Base-by-base conservation (phyloP, 2,113 vertebrate genomes). In the Micromys minutus region DNA sequence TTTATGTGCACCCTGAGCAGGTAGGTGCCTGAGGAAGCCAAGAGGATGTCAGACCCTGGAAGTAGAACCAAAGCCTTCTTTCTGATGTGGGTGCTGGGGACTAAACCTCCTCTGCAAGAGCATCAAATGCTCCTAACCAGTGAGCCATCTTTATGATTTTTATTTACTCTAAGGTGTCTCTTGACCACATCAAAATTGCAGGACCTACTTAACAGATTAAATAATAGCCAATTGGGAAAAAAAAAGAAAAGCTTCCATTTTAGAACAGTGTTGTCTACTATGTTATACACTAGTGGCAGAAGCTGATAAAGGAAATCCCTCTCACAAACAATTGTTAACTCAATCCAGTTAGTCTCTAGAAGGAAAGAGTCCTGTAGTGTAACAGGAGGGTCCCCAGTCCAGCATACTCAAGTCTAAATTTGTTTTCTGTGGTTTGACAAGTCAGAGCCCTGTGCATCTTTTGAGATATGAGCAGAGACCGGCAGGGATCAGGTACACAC, bases 131-230 rank as follows among this genome's bases (percentile, higher is more conserved):
- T 84, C 59, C 59, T 63, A 65, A 45, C 29, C 29, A 85, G 5
- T 7, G 8, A 84, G 39, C 57, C 39, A 65, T 65, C 83, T 47
- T 65, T 65, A 86, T 81, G 69, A 22, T 87, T 94, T 93, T 86
- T 88, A 45, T 88, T 89, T 89, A 7, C 61, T 26, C 71, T 93
- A 89, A 11, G 21, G 67, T 86, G 19, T 90, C 80, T 91, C 72
- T 94, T 89, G 69, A 94, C 59, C 45, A 74, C 7, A 67, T 74
- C 76, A 91, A 61, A 89, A 61, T 26, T 55, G 79, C n/a, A 52
- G 50, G 7, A 88, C 42, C 4, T 55, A 1, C 52, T 91, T 90
- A 84, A 95, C 94, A 83, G 39, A 94, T 80, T 59, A 93, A 90
- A 86, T 9, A 88, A 15, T 52, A 16, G 17, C 34, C 65, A 89